Base-by-base conservation (phyloP, 1,140 invertebrate genomes). In the Scaptomyza hsui region DNA sequence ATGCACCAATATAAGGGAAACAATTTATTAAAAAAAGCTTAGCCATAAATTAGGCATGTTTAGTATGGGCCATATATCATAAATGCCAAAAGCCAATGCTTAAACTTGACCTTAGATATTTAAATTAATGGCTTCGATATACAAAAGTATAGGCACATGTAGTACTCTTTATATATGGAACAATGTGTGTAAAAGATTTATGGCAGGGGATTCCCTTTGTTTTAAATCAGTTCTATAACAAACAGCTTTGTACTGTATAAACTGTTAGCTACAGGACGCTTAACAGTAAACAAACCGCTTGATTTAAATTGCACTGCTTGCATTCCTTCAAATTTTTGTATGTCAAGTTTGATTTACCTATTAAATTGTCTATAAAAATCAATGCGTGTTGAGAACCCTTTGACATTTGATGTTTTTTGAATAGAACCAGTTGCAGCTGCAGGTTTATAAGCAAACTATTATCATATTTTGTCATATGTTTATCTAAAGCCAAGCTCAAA, bases 391-490 rank as follows among this genome's bases (percentile, higher is more conserved):
- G 26, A 70, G 65, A 76, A 76, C 73, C 73, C 47, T 76, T 76
- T 76, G 74, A 21, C 74, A 76, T 76, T 76, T 77, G n/a, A 21
- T 12, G 16, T 19, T n/a, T 37, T 47, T 12, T 49, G 15, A 24
- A 29, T 1, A 63, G 21, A 69, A 63, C 59, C 49, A 41, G 65
- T 63, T 63, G 29, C 26, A 29, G 13, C 32, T 37, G 39, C 16
- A 41, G 10, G 48, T 32, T 9, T 32, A 32, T 32, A 7, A 45
- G 5, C 10, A 37, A 48, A 53, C 44, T 16, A 78, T 79, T 71
- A 75, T 79, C 79, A 83, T 78, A 73, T 72, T 75, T 78, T 74
- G 61, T 75, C 60, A 59, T 21, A 57, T 71, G 39, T 71, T 65
- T 85, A 82, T 75, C 71, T 60, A 19, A 35, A 48, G 60, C 49